These are phyloP conservation scores for Lamprologus callipterus DNA, from an alignment of 2,113 vertebrate genomes.

Conservation along the genomic window DNA sequence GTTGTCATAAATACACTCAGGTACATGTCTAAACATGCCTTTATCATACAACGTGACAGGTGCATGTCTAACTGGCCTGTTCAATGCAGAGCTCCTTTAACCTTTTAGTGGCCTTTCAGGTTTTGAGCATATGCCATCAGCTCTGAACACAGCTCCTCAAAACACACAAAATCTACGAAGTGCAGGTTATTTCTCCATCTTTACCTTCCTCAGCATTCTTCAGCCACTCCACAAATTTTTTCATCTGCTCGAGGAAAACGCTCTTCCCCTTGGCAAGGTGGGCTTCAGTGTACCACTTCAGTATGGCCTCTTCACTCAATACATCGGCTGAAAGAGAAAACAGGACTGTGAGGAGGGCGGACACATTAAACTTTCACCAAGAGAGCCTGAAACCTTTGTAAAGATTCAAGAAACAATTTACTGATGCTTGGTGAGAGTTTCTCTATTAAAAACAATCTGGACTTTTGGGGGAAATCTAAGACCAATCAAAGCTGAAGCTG, in stretches of 20 bases:
- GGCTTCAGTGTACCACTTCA: constrained; percentile 95
- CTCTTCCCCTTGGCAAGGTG: constrained; percentile 94
- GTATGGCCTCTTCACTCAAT: constrained; percentile 94
- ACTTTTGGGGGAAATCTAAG: neutral
- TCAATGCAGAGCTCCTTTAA: neutral
- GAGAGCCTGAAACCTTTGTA: neutral
- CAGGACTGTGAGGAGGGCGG: neutral
- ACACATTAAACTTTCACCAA: neutral
- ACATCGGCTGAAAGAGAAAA: constrained; percentile 80
- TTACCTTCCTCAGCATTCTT: constrained; percentile 97
- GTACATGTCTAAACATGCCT: neutral
- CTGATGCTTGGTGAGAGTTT: neutral
- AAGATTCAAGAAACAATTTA: neutral
- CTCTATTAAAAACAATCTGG: neutral
- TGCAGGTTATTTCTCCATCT: neutral
- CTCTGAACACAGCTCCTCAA: neutral
- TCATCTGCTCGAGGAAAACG: constrained; percentile 98
- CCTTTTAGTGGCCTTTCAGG: neutral
- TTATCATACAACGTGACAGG: neutral
- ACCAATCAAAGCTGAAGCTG: neutral
- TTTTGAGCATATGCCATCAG: neutral
- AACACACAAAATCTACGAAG: neutral
- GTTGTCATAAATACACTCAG: neutral
- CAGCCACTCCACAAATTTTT: constrained; percentile 98
- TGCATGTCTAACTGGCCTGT: neutral